Percentiles rank a stretch among this genome's conserved stretches.
phyloP scores from a whole-genome alignment of 1,140 invertebrate species.

The Tribolium castaneum region DNA sequence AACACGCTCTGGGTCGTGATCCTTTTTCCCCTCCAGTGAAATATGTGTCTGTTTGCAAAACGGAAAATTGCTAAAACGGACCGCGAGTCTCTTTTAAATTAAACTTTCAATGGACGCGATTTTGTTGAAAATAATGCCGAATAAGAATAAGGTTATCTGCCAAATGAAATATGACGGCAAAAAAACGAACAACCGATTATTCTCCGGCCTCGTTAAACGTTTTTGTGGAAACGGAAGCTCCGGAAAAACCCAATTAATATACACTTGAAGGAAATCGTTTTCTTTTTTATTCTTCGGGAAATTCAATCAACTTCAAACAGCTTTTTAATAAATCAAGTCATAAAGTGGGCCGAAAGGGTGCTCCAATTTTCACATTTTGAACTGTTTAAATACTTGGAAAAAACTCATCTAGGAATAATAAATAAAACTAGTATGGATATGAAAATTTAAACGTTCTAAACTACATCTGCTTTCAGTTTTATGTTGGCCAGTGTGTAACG shows the following conservation, averaged over 20 bases:
- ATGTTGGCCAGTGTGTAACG: no score
- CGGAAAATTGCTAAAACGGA: slow-evolving; percentile 4
- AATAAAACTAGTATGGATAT: no score
- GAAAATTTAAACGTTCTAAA: no score
- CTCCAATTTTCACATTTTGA: background rate
- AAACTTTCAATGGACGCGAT: slow-evolving; percentile 9
- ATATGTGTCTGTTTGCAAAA: slow-evolving; percentile 26
- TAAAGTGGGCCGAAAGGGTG: slow-evolving; percentile 4
- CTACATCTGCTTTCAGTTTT: no score
- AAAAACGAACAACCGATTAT: slow-evolving; percentile 20
- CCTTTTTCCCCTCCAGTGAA: slow-evolving; percentile 1
- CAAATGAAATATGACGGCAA: slow-evolving; percentile 25
- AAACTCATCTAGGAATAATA: no score
- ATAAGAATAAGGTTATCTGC: background rate
- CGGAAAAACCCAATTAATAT: slow-evolving; percentile 32
- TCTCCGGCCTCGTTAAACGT: slow-evolving; percentile 25
- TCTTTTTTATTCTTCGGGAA: slow-evolving; percentile 17
- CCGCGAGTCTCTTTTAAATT: background rate
- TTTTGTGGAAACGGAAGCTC: slow-evolving; percentile 28
- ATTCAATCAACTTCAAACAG: slow-evolving; percentile 34
- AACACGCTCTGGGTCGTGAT: slow-evolving; percentile 22
- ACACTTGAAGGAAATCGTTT: slow-evolving; percentile 34
- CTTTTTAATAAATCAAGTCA: slow-evolving; percentile 36
- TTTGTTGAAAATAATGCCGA: slow-evolving; percentile 11
- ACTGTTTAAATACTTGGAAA: no score